Evolutionary conservation across 2,888 invertebrate species (phyloP).

Genomic region (Plebejus anna): DNA sequence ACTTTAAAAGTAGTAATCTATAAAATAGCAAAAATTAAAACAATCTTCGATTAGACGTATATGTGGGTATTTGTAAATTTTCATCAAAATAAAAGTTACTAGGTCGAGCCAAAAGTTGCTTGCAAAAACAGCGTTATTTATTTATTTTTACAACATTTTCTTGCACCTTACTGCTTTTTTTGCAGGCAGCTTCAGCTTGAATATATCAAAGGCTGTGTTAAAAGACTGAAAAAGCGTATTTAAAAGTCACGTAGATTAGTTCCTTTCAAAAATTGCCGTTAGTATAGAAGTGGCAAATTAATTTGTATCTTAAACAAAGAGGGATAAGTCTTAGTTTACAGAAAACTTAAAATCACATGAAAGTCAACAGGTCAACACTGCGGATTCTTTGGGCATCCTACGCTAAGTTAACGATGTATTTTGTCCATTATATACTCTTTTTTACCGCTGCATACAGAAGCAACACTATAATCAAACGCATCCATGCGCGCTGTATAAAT

Average conservation of each 20-base stretch:
- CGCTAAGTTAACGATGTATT: slow-evolving; percentile 70
- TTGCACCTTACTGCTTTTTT: slow-evolving; percentile 4
- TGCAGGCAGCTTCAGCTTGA: slow-evolving; percentile 2
- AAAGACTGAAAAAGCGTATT: slow-evolving; percentile 26
- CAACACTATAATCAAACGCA: slow-evolving; percentile 67
- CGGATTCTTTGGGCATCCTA: slow-evolving; percentile 78
- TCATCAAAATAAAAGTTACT: slow-evolving; percentile 12
- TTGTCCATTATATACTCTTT: slow-evolving; percentile 72
- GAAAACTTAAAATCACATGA: slow-evolving; percentile 59
- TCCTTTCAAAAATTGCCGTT: slow-evolving; percentile 27
- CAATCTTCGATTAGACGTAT: slow-evolving; percentile 7
- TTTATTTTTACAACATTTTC: neutral
- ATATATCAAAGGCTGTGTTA: slow-evolving; percentile 13
- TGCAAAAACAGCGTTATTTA: neutral
- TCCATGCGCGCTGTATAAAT: slow-evolving; percentile 65
- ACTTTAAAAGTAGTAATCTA: neutral
- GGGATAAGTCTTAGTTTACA: slow-evolving; percentile 78
- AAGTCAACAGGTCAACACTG: slow-evolving; percentile 71
- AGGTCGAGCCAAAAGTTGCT: slow-evolving; percentile 5
- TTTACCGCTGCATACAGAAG: slow-evolving; percentile 73
- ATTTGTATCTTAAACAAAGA: slow-evolving; percentile 52
- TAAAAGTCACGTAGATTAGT: slow-evolving; percentile 23
- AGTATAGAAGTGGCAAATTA: slow-evolving; percentile 42
- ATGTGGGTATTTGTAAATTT: slow-evolving; percentile 25
- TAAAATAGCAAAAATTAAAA: neutral